These are phyloP conservation scores for Apamea monoglypha DNA, from an alignment of 2,888 invertebrate species.

Conservation along the genomic window DNA sequence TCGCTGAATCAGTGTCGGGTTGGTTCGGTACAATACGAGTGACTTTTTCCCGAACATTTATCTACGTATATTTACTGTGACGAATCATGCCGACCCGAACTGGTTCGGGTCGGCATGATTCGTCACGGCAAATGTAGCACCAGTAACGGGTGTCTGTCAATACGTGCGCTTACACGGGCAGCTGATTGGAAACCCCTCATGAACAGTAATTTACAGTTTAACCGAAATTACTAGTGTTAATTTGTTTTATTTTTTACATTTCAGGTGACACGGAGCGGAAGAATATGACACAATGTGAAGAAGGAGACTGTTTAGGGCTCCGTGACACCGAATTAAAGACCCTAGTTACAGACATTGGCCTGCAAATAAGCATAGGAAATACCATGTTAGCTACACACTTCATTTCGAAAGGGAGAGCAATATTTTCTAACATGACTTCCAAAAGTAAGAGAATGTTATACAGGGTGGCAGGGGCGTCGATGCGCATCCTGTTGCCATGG, in stretches of 20 bases:
- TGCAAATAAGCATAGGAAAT: not conserved
- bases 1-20: not conserved
- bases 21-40: not conserved
- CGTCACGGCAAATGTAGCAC: too few relatives aligned
- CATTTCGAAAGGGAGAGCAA: not conserved
- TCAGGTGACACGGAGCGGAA: fast-evolving
- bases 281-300: not conserved
- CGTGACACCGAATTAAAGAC: fast-evolving
- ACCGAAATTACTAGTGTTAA: not conserved
- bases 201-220: not conserved
- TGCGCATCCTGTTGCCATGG: too few relatives aligned
- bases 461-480: too few relatives aligned
- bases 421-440: not conserved
- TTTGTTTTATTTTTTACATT: not conserved
- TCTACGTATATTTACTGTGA: too few relatives aligned
- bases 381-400: not conserved
- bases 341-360: not conserved
- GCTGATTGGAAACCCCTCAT: not conserved
- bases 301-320: not conserved
- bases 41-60: not conserved
- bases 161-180: not conserved
- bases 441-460: not conserved
- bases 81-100: too few relatives aligned
- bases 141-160: too few relatives aligned
- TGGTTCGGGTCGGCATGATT: too few relatives aligned